Conservation (phyloP, 2,113 vertebrate species). For the Nerophis ophidion region DNA sequence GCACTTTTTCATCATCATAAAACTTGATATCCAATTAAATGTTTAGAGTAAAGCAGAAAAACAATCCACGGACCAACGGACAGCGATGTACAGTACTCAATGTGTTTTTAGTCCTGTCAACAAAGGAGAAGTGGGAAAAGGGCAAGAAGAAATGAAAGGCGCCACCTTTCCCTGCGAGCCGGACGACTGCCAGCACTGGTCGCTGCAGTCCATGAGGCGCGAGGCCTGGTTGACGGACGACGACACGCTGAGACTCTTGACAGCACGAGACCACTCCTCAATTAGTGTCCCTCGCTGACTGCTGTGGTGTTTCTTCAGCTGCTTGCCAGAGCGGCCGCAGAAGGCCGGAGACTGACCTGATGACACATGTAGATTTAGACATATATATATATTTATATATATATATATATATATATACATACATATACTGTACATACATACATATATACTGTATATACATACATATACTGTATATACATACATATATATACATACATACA, state of each 20-base stretch:
- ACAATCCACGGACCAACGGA: no score
- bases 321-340: conserved; percentile 92
- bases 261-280: conserved; percentile 94
- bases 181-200: conserved; percentile 97
- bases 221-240: conserved; percentile 92
- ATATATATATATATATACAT: neutral
- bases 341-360: conserved; percentile 82
- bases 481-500: no score
- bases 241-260: conserved; percentile 89
- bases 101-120: no score
- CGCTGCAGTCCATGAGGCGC: conserved; percentile 86
- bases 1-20: no score
- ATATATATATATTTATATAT: no score
- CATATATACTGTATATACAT: no score
- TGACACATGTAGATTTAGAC: neutral
- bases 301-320: conserved; percentile 85
- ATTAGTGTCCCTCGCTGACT: conserved; percentile 89
- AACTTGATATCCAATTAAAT: no score
- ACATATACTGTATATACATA: neutral
- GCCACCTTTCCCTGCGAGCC: conserved; percentile 95
- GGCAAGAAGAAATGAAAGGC: no score
- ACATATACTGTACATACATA: no score
- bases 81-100: no score
- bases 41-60: no score
- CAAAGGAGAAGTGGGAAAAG: no score